phyloP scores from a whole-genome alignment of 2,888 invertebrate genomes.

The Aleiodes alternator region DNA sequence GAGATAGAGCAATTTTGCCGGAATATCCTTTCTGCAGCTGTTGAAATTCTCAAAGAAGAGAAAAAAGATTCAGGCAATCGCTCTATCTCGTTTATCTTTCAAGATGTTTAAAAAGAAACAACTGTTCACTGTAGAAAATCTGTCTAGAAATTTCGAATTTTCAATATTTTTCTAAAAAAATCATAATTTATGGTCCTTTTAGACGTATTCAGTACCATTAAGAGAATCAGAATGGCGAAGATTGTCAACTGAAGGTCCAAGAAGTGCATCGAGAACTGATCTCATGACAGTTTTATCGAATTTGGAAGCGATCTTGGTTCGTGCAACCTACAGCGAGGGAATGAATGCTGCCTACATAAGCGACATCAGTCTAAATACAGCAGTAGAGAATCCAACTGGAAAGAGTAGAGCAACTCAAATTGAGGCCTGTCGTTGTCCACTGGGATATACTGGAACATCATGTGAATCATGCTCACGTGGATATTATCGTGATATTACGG shows the following conservation, averaged over 20 bases:
- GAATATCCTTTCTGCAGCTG: too few relatives aligned
- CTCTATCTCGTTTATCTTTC: too few relatives aligned
- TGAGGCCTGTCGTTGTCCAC: conserved; percentile 91
- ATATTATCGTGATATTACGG: conserved; percentile 82
- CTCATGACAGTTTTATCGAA: conserved; percentile 90
- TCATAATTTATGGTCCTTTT: conserved; percentile 55
- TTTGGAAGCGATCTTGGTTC: conserved; percentile 87
- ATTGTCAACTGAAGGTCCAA: conserved; percentile 77
- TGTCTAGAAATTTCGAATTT: too few relatives aligned
- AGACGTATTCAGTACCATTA: conserved; percentile 82
- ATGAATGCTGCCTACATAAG: conserved; percentile 84
- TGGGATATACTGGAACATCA: conserved; percentile 88
- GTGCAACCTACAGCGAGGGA: conserved; percentile 83
- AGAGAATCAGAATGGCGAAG: conserved; percentile 83
- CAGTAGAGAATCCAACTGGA: conserved; percentile 81
- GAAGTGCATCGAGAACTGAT: conserved; percentile 84
- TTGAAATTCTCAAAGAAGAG: too few relatives aligned
- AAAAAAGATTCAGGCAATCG: too few relatives aligned
- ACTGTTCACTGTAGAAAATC: too few relatives aligned
- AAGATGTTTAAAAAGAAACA: too few relatives aligned
- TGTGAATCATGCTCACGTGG: conserved; percentile 87
- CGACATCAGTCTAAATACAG: conserved; percentile 91
- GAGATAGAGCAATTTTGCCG: too few relatives aligned
- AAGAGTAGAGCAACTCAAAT: conserved; percentile 84
- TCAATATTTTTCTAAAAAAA: too few relatives aligned